Conservation (phyloP, 2,888 invertebrate genomes). For the Synergus japonicus region DNA sequence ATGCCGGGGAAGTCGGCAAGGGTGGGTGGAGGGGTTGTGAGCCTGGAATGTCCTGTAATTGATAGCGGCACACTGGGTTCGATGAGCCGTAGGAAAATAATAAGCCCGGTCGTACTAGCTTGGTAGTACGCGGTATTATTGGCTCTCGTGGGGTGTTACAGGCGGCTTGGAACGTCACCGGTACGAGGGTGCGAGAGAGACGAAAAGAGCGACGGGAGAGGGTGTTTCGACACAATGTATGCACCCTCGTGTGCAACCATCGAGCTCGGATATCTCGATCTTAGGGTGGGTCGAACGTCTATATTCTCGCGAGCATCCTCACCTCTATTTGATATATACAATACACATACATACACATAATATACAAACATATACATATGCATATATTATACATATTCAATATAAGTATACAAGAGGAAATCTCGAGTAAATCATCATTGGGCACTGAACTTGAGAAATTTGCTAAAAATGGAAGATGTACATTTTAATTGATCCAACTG, state of each 20-base stretch:
- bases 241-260: slow-evolving; percentile 71
- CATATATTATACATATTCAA: too few relatives aligned
- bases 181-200: slow-evolving; percentile 54
- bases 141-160: slow-evolving; percentile 68
- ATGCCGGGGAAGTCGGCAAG: slow-evolving; percentile 52
- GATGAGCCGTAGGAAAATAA: slow-evolving; percentile 77
- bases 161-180: slow-evolving; percentile 55
- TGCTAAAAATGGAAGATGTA: neutral
- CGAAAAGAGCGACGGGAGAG: slow-evolving; percentile 55
- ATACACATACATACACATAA: neutral
- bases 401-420: neutral
- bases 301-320: slow-evolving; percentile 51
- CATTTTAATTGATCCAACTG: neutral
- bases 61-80: slow-evolving; percentile 75
- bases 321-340: slow-evolving; percentile 36
- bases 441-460: neutral
- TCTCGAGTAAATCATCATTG: slow-evolving; percentile 51
- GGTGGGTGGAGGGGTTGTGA: slow-evolving; percentile 55
- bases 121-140: slow-evolving; percentile 70
- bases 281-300: slow-evolving; percentile 66
- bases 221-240: slow-evolving; percentile 69
- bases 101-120: slow-evolving; percentile 70
- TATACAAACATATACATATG: too few relatives aligned
- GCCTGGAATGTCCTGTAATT: slow-evolving; percentile 75
- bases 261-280: slow-evolving; percentile 66